A percentile compares a stretch with the other conserved stretches of the same genome.
Evolutionary conservation across 2,113 vertebrate species (phyloP).

Genomic region (Saguinus midas): DNA sequence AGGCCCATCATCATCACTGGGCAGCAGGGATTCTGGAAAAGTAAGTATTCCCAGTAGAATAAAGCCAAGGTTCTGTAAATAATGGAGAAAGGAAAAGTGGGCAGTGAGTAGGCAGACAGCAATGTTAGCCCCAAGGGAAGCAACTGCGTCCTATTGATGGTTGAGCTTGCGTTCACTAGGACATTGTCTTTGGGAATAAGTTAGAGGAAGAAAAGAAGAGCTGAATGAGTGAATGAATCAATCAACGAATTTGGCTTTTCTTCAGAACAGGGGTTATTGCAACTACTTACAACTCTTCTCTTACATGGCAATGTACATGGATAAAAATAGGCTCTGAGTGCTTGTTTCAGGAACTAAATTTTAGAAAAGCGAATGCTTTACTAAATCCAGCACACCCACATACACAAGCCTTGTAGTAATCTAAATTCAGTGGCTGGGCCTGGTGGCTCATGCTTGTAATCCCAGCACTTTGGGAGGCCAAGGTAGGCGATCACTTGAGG

Average conservation of each 20-base stretch:
- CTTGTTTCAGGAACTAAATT: neutral
- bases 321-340: neutral
- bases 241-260: neutral
- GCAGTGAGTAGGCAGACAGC: neutral
- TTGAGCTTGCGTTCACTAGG: neutral
- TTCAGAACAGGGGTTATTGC: neutral
- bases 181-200: neutral
- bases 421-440: neutral
- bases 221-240: neutral
- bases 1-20: neutral
- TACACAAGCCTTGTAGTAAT: neutral
- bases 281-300: neutral
- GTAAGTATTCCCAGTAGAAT: neutral
- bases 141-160: accelerated
- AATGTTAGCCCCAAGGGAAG: neutral
- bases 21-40: neutral
- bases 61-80: neutral
- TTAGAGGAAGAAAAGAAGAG: neutral
- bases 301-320: neutral
- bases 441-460: too few species aligned
- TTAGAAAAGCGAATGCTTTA: neutral
- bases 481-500: too few species aligned
- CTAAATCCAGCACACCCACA: neutral
- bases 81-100: neutral
- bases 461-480: too few species aligned